Evolutionary conservation across 2,888 invertebrate species (phyloP), one percentile per base, ranked within the genome.

Genomic region (Monopis laevigella): DNA sequence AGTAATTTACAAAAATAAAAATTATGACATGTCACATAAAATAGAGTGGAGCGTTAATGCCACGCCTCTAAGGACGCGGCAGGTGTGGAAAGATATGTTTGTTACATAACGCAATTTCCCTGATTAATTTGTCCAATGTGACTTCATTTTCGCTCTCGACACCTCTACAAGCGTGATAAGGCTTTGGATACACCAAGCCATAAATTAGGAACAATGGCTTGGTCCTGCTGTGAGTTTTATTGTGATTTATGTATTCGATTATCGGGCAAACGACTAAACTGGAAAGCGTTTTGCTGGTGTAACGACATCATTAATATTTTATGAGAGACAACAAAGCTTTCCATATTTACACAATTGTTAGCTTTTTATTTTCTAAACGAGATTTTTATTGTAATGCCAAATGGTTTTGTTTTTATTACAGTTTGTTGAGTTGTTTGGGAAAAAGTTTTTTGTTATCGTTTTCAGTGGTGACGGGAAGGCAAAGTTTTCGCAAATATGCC

Each of bases 221-320:
- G 55, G 54, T 56, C 58, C 58, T 58, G 61, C 58, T 63, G 63
- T 59, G 63, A 59, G 62, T 64, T 64, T 64, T 62, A 65, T 65
- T 67, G 63, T 70, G 63, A 74, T 69, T 67, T 62, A 70, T 67
- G 56, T 52, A 51, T 62, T 63, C 60, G 62, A 72, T 71, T 71
- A 70, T 65, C 58, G 60, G 57, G 52, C 53, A 58, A 66, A 65
- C 60, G 62, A 61, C 64, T 63, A 56, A 65, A 65, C 60, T 60
- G 55, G 58, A 55, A 58, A 63, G 48, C 59, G 54, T 59, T 60
- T 62, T 55, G 53, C 54, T 49, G 49, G 44, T 50, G 54, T 66
- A 61, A 67, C 58, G 58, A 60, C 52, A 54, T 59, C 61, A 65
- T 66, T 63, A 63, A 61, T 64, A 59, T 58, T 64, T 60, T 50